Conservation (phyloP, 2,113 vertebrate species). For the Vanacampus margaritifer region DNA sequence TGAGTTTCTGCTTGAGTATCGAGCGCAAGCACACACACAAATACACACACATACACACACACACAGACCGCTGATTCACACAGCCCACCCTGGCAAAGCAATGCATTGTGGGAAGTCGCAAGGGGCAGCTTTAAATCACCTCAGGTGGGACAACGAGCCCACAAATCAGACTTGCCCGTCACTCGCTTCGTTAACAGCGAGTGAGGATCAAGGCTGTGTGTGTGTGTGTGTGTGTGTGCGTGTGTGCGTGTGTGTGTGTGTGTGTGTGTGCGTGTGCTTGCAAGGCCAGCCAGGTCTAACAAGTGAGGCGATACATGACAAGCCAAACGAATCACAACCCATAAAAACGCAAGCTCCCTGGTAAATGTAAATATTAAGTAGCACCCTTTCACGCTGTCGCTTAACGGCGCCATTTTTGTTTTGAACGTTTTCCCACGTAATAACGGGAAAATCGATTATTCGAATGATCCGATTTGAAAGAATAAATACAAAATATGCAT, state of each 20-base stretch:
- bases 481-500: too few species aligned
- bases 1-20: constrained; percentile 62
- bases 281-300: constrained; percentile 22
- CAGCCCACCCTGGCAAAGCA: constrained; percentile 21
- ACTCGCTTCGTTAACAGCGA: constrained; percentile 12
- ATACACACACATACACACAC: constrained; percentile 4
- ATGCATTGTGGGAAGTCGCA: constrained; percentile 39
- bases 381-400: too few species aligned
- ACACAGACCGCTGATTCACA: not conserved
- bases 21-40: constrained; percentile 17
- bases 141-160: constrained; percentile 11
- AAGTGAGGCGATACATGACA: not conserved
- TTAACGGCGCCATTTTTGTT: too few species aligned
- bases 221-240: not conserved
- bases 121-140: constrained; percentile 29
- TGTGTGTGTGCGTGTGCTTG: not conserved
- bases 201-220: constrained; percentile 37
- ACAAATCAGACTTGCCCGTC: constrained; percentile 47
- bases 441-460: too few species aligned
- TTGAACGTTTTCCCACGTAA: too few species aligned
- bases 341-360: not conserved
- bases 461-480: too few species aligned
- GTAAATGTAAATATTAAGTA: too few species aligned
- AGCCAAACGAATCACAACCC: not conserved
- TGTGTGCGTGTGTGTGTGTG: constrained; percentile 11